phyloP scores from a whole-genome alignment of 2,797 vertebrate species.

The Peromyscus eremicus region DNA sequence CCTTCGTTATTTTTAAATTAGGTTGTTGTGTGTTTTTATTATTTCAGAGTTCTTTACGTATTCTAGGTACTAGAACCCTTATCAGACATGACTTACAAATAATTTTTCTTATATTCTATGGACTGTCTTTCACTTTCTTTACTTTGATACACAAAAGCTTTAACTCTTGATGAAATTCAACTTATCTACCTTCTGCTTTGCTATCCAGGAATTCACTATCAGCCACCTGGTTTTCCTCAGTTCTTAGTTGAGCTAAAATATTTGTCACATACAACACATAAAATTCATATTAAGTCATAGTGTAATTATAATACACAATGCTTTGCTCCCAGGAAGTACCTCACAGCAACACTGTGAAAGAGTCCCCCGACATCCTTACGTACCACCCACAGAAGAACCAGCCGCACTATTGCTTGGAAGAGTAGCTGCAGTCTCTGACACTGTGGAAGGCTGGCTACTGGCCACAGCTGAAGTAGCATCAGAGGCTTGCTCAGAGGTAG shows the following conservation, averaged over 20 bases:
- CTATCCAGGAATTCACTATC: neutral
- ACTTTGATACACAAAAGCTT: constrained; percentile 4
- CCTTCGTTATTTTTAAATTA: constrained; percentile 4
- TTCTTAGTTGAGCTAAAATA: constrained; percentile 34
- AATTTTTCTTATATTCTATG: constrained; percentile 36
- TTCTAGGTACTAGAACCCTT: neutral
- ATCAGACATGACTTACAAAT: constrained; percentile 42
- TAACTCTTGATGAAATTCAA: constrained; percentile 31
- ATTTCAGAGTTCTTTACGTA: constrained; percentile 12
- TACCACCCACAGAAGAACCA: constrained; percentile 93
- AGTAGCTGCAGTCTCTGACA: constrained; percentile 88
- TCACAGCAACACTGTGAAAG: neutral
- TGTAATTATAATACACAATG: constrained; percentile 37
- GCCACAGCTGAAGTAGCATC: constrained; percentile 91
- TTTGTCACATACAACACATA: neutral
- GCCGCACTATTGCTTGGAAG: constrained; percentile 89
- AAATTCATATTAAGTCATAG: constrained; percentile 40
- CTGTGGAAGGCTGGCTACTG: constrained; percentile 90
- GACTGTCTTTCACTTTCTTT: constrained; percentile 6
- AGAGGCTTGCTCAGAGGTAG: constrained; percentile 97
- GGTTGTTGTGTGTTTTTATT: neutral
- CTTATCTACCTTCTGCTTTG: neutral
- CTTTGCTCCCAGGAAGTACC: constrained; percentile 5
- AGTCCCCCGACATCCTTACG: constrained; percentile 28
- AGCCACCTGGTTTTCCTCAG: neutral